Base-by-base conservation (phyloP, 2,797 vertebrate genomes). In the Enteromius viviparus region DNA sequence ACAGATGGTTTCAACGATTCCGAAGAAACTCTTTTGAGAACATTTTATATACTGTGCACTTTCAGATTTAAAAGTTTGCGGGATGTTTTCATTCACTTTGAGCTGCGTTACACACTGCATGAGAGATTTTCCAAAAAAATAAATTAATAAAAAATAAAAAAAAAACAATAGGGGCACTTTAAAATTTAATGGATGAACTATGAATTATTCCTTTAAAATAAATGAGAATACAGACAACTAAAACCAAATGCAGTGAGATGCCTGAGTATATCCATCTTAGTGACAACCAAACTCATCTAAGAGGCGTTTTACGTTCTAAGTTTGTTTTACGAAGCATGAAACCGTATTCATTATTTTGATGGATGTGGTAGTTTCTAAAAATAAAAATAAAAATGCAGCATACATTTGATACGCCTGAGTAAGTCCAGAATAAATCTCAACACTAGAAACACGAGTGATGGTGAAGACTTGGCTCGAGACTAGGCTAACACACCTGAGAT, bases 401-500 rank as follows among this genome's bases (percentile, higher is more conserved):
- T 68, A 70, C 70, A 83, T 85, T 83, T 10, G 76, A 77, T 78
- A 88, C 14, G 89, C 90, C 91, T 91, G 91, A 91, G 89, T 91
- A 80, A 77, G 23, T 80, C 80, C 76, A 84, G 86, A 65, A 85
- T 78, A 66, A 85, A 87, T 76, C n/a, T 82, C 70, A 83, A 64
- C 81, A 80, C 10, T 78, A 80, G 76, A 66, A 85, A 80, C 76
- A 76, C 80, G 53, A 37, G 49, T 69, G 80, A 79, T 85, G 86
- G 78, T 70, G 81, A 84, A 81, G 78, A 82, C 87, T 87, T 85
- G 80, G 82, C 80, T 34, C 15, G 7, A 34, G 29, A 65, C 86
- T 83, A 87, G 83, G 82, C 87, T 85, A 85, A 80, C 83, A 80
- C 92, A 92, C 92, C 92, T 93, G 91, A 90, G 80, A 88, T 85